These are phyloP conservation scores for Lithobius niger DNA, from an alignment of 1,140 invertebrate species.

Conservation along the genomic window DNA sequence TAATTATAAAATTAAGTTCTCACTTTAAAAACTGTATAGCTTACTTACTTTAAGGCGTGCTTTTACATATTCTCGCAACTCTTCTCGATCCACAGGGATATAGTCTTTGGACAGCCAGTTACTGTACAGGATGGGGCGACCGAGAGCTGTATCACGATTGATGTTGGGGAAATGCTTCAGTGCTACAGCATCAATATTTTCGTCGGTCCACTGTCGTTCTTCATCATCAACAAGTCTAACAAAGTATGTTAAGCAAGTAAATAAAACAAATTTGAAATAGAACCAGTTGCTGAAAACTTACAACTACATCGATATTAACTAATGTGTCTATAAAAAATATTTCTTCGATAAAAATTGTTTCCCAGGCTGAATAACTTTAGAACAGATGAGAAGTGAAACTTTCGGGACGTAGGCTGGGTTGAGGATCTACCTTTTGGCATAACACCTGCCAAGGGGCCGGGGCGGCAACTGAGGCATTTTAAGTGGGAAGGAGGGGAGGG, in stretches of 20 bases:
- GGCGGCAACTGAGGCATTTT: too few species aligned
- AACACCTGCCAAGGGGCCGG: too few species aligned
- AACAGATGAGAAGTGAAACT: too few species aligned
- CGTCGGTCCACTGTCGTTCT: slow-evolving; percentile 95
- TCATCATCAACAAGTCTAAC: slow-evolving; percentile 80
- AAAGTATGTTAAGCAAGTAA: too few species aligned
- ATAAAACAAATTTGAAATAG: not conserved
- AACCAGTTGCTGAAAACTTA: not conserved
- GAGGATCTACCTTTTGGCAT: too few species aligned
- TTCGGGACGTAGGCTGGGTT: too few species aligned
- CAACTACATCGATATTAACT: not conserved
- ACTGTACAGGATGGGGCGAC: slow-evolving; percentile 88
- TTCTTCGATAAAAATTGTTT: too few species aligned
- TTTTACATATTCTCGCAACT: slow-evolving; percentile 89
- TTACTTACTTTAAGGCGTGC: slow-evolving; percentile 70
- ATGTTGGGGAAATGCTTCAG: slow-evolving; percentile 90
- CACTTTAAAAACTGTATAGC: not conserved
- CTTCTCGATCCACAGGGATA: slow-evolving; percentile 86
- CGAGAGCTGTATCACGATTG: slow-evolving; percentile 68
- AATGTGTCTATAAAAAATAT: slow-evolving; percentile 8
- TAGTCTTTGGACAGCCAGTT: slow-evolving; percentile 99
- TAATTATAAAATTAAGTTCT: slow-evolving; percentile 6
- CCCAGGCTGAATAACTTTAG: too few species aligned
- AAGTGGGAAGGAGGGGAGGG: too few species aligned
- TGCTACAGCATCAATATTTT: slow-evolving; percentile 89